Evolutionary conservation across 2,888 invertebrate species (phyloP).

Genomic region (Noctua janthina): DNA sequence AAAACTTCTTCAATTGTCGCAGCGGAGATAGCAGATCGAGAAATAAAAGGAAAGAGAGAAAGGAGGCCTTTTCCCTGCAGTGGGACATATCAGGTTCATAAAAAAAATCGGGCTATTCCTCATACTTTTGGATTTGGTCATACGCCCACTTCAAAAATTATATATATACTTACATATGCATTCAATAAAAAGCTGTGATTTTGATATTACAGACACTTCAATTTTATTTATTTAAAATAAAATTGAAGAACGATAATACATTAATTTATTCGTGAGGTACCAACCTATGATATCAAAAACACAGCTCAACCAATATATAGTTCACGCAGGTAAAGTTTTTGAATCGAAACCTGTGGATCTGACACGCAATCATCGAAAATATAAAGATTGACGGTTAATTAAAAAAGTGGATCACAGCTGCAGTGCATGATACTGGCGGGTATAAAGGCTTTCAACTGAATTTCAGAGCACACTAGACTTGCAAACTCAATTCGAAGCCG

Average conservation of each 20-base stretch:
- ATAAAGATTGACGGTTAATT: conserved; percentile 70
- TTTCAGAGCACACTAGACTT: conserved; percentile 55
- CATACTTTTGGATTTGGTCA: no score
- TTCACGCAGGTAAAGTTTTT: conserved; percentile 28
- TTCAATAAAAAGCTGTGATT: no score
- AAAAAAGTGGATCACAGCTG: conserved; percentile 60
- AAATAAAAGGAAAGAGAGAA: no score
- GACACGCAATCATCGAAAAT: conserved; percentile 57
- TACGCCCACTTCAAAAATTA: no score
- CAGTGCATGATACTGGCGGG: conserved; percentile 22
- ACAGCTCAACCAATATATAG: conserved; percentile 9
- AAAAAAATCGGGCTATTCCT: no score
- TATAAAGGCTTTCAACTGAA: conserved; percentile 33
- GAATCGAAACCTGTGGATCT: conserved; percentile 45
- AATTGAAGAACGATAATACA: neutral
- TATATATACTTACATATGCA: no score
- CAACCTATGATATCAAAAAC: neutral
- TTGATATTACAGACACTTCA: no score
- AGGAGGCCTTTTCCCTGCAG: no score
- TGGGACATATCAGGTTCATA: no score
- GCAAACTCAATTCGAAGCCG: conserved; percentile 41
- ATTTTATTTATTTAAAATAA: no score
- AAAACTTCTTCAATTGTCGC: no score
- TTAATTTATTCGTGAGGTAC: neutral
- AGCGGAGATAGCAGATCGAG: no score